phyloP scores from a whole-genome alignment of 2,888 invertebrate genomes.

The Lysandra coridon region DNA sequence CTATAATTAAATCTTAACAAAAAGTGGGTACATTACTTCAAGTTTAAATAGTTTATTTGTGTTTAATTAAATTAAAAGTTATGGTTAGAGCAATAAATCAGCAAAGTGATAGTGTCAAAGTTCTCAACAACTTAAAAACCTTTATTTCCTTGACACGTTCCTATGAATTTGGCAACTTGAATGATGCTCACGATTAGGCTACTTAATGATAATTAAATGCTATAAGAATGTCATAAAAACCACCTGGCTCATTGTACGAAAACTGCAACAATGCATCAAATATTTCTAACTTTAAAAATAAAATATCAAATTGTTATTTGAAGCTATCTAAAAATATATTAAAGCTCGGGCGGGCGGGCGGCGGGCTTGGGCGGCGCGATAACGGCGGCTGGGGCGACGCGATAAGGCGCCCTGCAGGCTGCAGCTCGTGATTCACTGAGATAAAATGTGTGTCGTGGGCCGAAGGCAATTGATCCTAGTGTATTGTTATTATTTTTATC shows the following conservation, averaged over 20 bases:
- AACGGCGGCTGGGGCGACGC: conserved; percentile 45
- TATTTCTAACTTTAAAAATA: conserved; percentile 24
- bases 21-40: too few species aligned
- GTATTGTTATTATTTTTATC: conserved; percentile 38
- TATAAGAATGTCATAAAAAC: not conserved
- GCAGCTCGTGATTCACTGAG: conserved; percentile 45
- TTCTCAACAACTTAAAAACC: too few species aligned
- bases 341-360: conserved; percentile 32
- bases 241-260: not conserved
- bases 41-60: too few species aligned
- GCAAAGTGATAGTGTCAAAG: too few species aligned
- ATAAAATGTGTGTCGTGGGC: conserved; percentile 50
- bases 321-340: conserved; percentile 35
- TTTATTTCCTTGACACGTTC: not conserved
- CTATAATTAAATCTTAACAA: too few species aligned
- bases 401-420: conserved; percentile 48
- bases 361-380: conserved; percentile 34
- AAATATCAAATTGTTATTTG: conserved; percentile 33
- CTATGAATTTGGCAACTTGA: too few species aligned
- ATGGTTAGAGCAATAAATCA: too few species aligned
- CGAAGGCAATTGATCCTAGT: conserved; percentile 38
- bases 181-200: not conserved
- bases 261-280: conserved; percentile 10
- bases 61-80: too few species aligned
- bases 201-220: not conserved